Conservation (phyloP, 2,888 invertebrate genomes). For the Willowsia nigromaculata region DNA sequence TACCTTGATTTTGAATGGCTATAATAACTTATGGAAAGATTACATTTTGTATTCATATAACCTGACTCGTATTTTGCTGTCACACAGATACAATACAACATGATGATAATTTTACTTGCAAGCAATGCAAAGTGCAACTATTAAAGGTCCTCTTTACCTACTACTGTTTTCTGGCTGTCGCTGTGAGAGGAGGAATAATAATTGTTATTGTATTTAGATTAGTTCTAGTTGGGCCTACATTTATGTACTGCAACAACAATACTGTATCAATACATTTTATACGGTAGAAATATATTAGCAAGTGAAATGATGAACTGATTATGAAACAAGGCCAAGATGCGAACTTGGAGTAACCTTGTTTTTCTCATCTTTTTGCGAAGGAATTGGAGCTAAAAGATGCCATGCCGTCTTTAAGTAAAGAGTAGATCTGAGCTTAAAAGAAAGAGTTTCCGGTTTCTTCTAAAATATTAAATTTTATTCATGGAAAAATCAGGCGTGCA, state of each 20-base stretch:
- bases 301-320: constrained; percentile 50
- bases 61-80: neutral
- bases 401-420: neutral
- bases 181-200: neutral
- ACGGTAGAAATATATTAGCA: constrained; percentile 40
- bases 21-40: neutral
- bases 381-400: neutral
- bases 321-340: constrained; percentile 74
- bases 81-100: neutral
- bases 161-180: neutral
- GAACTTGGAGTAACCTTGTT: constrained; percentile 73
- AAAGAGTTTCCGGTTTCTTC: no score
- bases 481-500: no score
- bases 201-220: neutral
- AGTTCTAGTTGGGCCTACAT: neutral
- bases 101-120: neutral
- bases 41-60: constrained; percentile 3
- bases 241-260: neutral
- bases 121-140: neutral
- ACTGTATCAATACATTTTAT: constrained; percentile 5
- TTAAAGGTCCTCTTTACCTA: neutral
- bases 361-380: constrained; percentile 20
- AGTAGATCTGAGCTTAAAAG: neutral
- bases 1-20: constrained; percentile 28
- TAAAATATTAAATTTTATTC: neutral